Base-by-base conservation (phyloP, 2,888 invertebrate genomes). In the Coleophora flavipennella region DNA sequence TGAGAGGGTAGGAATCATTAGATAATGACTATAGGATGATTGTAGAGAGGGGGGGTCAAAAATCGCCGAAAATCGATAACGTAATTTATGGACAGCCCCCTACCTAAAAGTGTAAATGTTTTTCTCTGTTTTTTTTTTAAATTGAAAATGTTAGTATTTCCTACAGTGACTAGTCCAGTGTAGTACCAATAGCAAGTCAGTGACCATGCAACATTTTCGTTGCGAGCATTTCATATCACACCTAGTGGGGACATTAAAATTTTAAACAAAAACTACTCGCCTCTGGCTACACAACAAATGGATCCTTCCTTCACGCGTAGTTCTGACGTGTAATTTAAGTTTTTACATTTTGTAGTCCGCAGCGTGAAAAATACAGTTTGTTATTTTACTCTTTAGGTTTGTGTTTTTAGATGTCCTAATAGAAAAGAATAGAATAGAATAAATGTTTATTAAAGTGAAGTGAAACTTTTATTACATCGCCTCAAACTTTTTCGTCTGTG, bases 251-350 rank as follows among this genome's bases (percentile, higher is more conserved):
- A 32, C 27, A 25, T 42, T 40, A 41, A 41, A 41, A 37, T 36
- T 41, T 41, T 31, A 36, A 37, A 37, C 36, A 37, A 41, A 37
- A 37, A 32, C 28, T 11, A 36, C 13, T 43, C 47, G 42, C 39
- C 45, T 39, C 39, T 38, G 42, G 36, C 38, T 42, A 43, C 38
- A 43, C 48, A 41, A 38, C 29, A 11, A 41, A 44, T 42, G 41
- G 41, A 40, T 55, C 47, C 62, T 60, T 67, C 54, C 62, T 49
- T 51, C 54, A 49, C 53, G 47, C 47, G 45, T 37, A 34, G 44
- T 31, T 49, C 45, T 68, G 69, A 67, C 69, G 48, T 67, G 66
- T 66, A 66, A 70, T 70, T 68, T 65, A 56, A 67, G 65, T 61
- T 68, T 57, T 65, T 57, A 41, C 40, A 39, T 34, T 20, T 9